Evolutionary conservation across 92 coral and sea anemone genomes (phyloP), one percentile per base, ranked within the genome.

Genomic region (Isaurus tuberculatus): DNA sequence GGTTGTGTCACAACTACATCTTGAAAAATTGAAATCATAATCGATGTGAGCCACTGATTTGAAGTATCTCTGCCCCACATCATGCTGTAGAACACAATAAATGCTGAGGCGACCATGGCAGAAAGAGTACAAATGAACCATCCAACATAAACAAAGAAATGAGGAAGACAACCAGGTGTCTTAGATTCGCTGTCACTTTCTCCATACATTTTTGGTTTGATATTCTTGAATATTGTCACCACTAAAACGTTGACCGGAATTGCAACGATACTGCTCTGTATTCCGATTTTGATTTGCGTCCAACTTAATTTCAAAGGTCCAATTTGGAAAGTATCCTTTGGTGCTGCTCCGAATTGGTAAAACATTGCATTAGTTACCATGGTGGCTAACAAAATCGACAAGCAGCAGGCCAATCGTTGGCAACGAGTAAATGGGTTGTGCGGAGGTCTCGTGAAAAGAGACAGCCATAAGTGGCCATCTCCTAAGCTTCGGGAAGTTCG

Each of bases 361-460:
- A 94, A 94, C 98, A 94, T 94, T 34, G 98, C 98, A 81, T 94
- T 94, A 37, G 95, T 92, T 10, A 94, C 87, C 98, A 94, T 94
- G 69, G 98, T 84, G 0, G 98, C 94, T 44, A 94, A 94, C 26
- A 94, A 79, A 17, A 94, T 79, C 16, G 98, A 91, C 22, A 94
- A 63, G 66, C 98, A 94, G 36, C 98, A 92, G 9, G 91, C 91
- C 68, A 92, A 63, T 37, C 98, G 87, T 55, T 94, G 98, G 31
- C 91, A 91, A 23, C 98, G 89, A 17, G 94, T 94, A 64, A 94
- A 94, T 22, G 98, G 89, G 74, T 90, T 94, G 73, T 89, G 94
- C 2, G 95, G 95, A 30, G 98, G 98, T 17, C 94, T 80, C 11
- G 98, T 91, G 23, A 94, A 92, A 2, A 94, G 69, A 8, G 98